Evolutionary conservation across 1,140 invertebrate species (phyloP).

Genomic region (Drosophila funebris): DNA sequence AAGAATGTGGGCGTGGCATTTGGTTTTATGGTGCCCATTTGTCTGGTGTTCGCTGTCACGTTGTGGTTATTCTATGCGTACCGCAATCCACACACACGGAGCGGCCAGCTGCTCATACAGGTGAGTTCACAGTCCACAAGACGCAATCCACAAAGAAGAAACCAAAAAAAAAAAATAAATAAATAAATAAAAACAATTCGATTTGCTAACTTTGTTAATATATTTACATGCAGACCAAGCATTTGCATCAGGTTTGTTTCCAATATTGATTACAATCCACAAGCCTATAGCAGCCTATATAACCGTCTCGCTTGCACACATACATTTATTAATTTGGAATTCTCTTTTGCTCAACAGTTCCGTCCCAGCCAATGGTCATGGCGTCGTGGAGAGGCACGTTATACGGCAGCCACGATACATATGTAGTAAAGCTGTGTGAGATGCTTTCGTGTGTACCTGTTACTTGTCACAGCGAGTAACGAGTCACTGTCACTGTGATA

Average conservation of each 20-base stretch:
- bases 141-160: slow-evolving; percentile 94
- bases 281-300: not conserved
- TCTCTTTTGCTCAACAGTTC: slow-evolving; percentile 87
- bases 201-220: slow-evolving; percentile 20
- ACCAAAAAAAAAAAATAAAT: not conserved
- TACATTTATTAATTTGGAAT: not conserved
- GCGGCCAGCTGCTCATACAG: slow-evolving; percentile 98
- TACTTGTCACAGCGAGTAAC: slow-evolving; percentile 18
- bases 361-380: slow-evolving; percentile 97
- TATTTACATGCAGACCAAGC: slow-evolving; percentile 78
- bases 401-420: slow-evolving; percentile 96
- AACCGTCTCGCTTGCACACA: not conserved
- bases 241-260: slow-evolving; percentile 80
- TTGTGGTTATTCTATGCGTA: slow-evolving; percentile 97
- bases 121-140: too few relatives aligned
- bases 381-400: slow-evolving; percentile 93
- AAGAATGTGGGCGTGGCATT: slow-evolving; percentile 74
- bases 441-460: slow-evolving; percentile 14
- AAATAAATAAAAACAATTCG: not conserved
- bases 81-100: slow-evolving; percentile 96
- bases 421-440: slow-evolving; percentile 86
- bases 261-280: not conserved
- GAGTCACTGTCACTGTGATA: slow-evolving; percentile 5
- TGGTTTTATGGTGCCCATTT: slow-evolving; percentile 80
- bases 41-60: slow-evolving; percentile 84